Percentiles rank a stretch among this genome's conserved stretches.
Conservation (phyloP, 2,113 vertebrate genomes). For the Seriola rivoliana region DNA sequence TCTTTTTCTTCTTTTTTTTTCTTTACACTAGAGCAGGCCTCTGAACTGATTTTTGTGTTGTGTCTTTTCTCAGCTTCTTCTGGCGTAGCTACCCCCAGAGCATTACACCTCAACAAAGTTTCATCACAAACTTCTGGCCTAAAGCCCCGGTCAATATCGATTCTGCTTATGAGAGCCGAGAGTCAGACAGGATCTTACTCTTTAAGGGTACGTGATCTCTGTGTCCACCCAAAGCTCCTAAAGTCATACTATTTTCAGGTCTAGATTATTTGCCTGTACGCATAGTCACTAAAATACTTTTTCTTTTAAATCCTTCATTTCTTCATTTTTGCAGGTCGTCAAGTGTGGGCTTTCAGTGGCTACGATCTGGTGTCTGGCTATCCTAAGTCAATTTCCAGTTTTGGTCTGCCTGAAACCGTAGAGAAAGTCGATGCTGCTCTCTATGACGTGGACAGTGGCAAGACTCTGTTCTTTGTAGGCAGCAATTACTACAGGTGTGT, state of each 20-base stretch:
- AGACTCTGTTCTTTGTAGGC: conserved; percentile 89
- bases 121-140: conserved; percentile 91
- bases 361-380: conserved; percentile 86
- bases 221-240: too few relatives aligned
- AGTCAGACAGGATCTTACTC: conserved; percentile 69
- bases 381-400: conserved; percentile 83
- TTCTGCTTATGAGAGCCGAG: conserved; percentile 84
- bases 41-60: neutral
- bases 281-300: neutral
- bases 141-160: conserved; percentile 86
- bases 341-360: conserved; percentile 89
- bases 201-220: conserved; percentile 76
- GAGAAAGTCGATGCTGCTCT: conserved; percentile 88
- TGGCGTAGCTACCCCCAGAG: conserved; percentile 87
- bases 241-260: neutral
- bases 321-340: conserved; percentile 75
- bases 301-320: neutral
- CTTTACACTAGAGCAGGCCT: too few relatives aligned
- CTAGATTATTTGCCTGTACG: neutral
- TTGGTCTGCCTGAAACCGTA: conserved; percentile 85
- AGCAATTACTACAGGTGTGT: conserved; percentile 90
- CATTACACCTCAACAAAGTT: conserved; percentile 72
- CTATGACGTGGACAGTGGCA: conserved; percentile 75
- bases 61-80: conserved; percentile 84
- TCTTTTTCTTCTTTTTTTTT: neutral